Conservation (phyloP, 2,888 invertebrate genomes). For the Ichneumoninae sp. region DNA sequence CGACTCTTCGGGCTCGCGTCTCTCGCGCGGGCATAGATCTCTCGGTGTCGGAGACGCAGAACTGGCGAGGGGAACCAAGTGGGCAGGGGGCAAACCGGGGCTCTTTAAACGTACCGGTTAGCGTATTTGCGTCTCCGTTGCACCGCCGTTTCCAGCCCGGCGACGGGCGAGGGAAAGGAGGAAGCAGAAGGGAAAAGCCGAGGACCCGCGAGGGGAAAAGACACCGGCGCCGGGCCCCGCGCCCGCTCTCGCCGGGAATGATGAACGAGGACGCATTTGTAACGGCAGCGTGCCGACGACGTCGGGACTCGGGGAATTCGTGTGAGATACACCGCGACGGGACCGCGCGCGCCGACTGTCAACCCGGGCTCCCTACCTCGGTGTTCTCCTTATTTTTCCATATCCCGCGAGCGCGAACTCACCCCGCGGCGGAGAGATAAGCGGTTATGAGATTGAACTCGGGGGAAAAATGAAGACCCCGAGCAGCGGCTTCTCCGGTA, state of each 20-base stretch:
- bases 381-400: slow-evolving; percentile 61
- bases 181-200: slow-evolving; percentile 7
- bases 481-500: slow-evolving; percentile 8
- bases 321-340: slow-evolving; percentile 41
- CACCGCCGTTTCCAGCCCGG: slow-evolving; percentile 23
- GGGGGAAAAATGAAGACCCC: slow-evolving; percentile 72
- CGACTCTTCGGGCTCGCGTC: slow-evolving; percentile 13
- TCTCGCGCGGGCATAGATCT: slow-evolving; percentile 25
- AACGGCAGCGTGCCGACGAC: slow-evolving; percentile 69
- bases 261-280: slow-evolving; percentile 77
- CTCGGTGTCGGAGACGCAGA: slow-evolving; percentile 34
- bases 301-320: slow-evolving; percentile 60
- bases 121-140: slow-evolving; percentile 25
- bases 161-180: slow-evolving; percentile 20
- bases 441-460: slow-evolving; percentile 73
- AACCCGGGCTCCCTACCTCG: slow-evolving; percentile 20
- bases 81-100: slow-evolving; percentile 1
- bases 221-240: slow-evolving; percentile 38
- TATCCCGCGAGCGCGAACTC: slow-evolving; percentile 54
- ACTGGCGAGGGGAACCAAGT: slow-evolving; percentile 30
- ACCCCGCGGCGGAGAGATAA: slow-evolving; percentile 68
- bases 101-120: slow-evolving; percentile 56
- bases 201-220: slow-evolving; percentile 30
- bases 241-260: slow-evolving; percentile 65
- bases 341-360: slow-evolving; percentile 56